Evolutionary conservation across 2,888 invertebrate genomes (phyloP), one percentile per base, ranked within the genome.

Genomic region (Trissonchulus latispiculum): DNA sequence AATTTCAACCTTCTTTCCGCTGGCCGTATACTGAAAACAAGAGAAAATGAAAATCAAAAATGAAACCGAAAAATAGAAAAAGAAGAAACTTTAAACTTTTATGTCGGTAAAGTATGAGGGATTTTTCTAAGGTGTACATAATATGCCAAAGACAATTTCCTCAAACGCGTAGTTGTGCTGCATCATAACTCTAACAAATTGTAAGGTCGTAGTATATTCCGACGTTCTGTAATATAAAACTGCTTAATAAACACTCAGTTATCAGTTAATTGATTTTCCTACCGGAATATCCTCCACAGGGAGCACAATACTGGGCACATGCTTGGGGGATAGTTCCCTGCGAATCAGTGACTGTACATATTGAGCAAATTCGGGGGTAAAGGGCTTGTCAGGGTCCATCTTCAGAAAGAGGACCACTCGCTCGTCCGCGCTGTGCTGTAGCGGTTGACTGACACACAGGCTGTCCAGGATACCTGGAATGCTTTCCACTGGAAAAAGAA

Each of bases 1-100:
- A 3, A 87, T 83, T 80, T 87, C 87, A 36, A 88, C 87, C 78
- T 88, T 88, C 81, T 87, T 87, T 1, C 87, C 87, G 78, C 84
- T 87, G 74, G 86, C 84, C 31, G 87, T 87, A 80, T 88, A 87
- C 86, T 86, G 81, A 69, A 83, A 81, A 69, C 15, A 70, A 15
- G 29, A 15, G 8, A 67, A 61, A 70, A n/a, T n/a, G n/a, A n/a
- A n/a, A n/a, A n/a, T n/a, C n/a, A n/a, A n/a, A n/a, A n/a, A n/a
- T n/a, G n/a, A n/a, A n/a, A n/a, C n/a, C n/a, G n/a, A n/a, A n/a
- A n/a, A n/a, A n/a, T n/a, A n/a, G n/a, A n/a, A n/a, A n/a, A n/a
- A n/a, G n/a, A n/a, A n/a, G n/a, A n/a, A n/a, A n/a, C n/a, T n/a
- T n/a, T n/a, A n/a, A n/a, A n/a, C n/a, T n/a, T n/a, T n/a, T n/a